A percentile compares a stretch with the other conserved stretches of the same genome.
These are phyloP conservation scores for Paralvinella palmiformis DNA, from an alignment of 1,140 invertebrate genomes.

Conservation along the genomic window DNA sequence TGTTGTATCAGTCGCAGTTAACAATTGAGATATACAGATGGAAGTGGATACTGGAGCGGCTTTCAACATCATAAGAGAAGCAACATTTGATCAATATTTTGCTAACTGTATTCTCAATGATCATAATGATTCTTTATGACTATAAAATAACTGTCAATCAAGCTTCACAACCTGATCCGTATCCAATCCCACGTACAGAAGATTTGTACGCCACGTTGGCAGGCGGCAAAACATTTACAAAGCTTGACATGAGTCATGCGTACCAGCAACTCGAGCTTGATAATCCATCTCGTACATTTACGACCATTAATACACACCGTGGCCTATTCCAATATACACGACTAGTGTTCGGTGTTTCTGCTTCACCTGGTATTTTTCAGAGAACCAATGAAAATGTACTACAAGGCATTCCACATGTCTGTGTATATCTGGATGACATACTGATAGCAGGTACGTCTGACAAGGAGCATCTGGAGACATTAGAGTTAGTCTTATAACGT, in stretches of 20 bases:
- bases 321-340: constrained; percentile 49
- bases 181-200: constrained; percentile 31
- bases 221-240: constrained; percentile 32
- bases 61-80: too few species aligned
- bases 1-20: too few species aligned
- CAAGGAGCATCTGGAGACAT: constrained; percentile 17
- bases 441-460: constrained; percentile 17
- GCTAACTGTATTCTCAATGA: too few species aligned
- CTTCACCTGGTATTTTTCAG: constrained; percentile 23
- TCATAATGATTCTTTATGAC: too few species aligned
- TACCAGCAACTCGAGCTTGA: constrained; percentile 30
- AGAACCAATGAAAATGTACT: constrained; percentile 21
- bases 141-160: constrained; percentile 46
- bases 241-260: constrained; percentile 29
- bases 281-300: constrained; percentile 8
- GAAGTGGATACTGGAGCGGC: too few species aligned
- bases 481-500: neutral
- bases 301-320: constrained; percentile 39
- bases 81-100: too few species aligned
- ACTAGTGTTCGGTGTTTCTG: constrained; percentile 51
- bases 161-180: constrained; percentile 22
- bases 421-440: constrained; percentile 23
- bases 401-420: constrained; percentile 4
- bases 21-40: too few species aligned
- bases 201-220: constrained; percentile 29